phyloP scores from a whole-genome alignment of 2,113 vertebrate species.

The Petrocephalus microphthalmus region DNA sequence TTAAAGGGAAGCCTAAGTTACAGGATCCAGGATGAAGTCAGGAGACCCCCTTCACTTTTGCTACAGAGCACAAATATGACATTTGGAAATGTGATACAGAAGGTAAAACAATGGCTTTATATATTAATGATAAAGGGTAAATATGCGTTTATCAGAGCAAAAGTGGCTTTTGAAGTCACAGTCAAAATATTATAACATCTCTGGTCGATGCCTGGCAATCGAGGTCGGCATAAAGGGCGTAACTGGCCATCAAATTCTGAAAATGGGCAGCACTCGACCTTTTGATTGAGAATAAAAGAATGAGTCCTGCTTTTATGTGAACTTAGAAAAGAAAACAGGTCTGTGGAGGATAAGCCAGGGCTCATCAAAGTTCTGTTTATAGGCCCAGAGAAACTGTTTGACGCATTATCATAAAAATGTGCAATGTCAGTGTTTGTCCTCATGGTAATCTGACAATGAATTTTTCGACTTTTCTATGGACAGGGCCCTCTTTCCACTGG shows the following conservation, averaged over 20 bases:
- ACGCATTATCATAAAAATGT: not conserved
- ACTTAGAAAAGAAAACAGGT: not conserved
- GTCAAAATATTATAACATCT: not conserved
- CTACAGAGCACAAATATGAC: not conserved
- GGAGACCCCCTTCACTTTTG: not conserved
- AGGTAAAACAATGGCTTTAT: not conserved
- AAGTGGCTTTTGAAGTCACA: not conserved
- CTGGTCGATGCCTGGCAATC: not conserved
- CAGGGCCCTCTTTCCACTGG: not conserved
- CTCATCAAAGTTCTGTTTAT: not conserved
- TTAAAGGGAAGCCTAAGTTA: not conserved
- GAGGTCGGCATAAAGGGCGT: not conserved
- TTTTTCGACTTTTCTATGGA: not conserved
- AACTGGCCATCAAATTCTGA: not conserved
- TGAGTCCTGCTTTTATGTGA: not conserved
- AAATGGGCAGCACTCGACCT: not conserved
- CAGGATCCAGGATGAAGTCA: not conserved
- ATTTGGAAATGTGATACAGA: not conserved
- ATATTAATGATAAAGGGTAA: not conserved
- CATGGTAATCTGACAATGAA: not conserved
- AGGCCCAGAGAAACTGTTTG: not conserved
- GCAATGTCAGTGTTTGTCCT: not conserved
- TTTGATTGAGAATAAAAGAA: not conserved
- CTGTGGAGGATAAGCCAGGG: not conserved
- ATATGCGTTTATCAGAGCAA: not conserved